Evolutionary conservation across 1,140 invertebrate genomes (phyloP), one percentile per base, ranked within the genome.

Genomic region (Asbolus verrucosus): DNA sequence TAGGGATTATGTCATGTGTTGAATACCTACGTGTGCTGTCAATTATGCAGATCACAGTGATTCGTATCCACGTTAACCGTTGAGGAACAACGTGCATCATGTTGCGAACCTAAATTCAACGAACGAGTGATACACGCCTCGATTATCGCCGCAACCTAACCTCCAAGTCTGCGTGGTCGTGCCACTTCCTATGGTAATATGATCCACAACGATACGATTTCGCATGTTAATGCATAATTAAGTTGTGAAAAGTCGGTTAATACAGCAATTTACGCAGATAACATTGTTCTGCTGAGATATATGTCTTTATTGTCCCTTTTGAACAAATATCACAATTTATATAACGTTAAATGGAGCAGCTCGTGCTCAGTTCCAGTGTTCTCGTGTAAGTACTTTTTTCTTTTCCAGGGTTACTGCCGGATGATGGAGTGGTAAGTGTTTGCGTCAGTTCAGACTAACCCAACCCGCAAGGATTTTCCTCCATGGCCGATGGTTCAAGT

Each of bases 251-350:
- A n/a, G 15, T 46, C 16, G n/a, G n/a, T n/a, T 18, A 46, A 46
- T 46, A 24, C 21, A 54, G 21, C 14, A n/a, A 54, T 54, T 63
- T 39, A 41, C 39, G 13, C 61, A 19, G 61, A 63, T 63, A 63
- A 63, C 61, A 63, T 63, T 63, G 61, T 63, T 63, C 46, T 39
- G 15, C 4, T 19, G 33, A 36, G 31, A 62, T 39, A 39, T 62
- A 38, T 62, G 60, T 62, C 36, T 62, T 39, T 63, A 41, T 63
- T 41, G 18, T 16, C 19, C 61, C 15, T 63, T 11, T 63, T 3
- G n/a, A 21, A 36, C 21, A 63, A 63, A 63, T 24, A 63, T 6
- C 33, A 5, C 6, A 33, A 63, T 24, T 63, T 19, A 18, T 63
- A 14, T 4, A 39, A 19, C n/a, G 39, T 54, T n/a, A 11, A 6